Conservation (phyloP, 2,113 vertebrate genomes). For the Mustela nigripes region DNA sequence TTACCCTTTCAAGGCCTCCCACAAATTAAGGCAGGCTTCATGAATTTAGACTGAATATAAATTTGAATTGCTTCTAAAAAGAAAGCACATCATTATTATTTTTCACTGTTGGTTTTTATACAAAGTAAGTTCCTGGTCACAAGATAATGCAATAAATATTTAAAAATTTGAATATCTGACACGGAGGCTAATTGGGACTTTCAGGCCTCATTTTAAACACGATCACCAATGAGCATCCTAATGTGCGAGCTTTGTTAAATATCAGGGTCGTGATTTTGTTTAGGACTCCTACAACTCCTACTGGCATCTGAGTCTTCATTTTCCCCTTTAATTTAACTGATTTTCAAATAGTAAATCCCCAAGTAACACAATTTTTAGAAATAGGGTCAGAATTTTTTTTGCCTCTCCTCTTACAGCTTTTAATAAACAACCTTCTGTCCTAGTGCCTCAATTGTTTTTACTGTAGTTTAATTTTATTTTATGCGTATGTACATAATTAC, state of each 20-base stretch:
- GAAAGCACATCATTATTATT: background rate
- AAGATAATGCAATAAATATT: slow-evolving; percentile 9
- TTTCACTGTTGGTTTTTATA: slow-evolving; percentile 40
- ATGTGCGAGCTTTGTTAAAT: background rate
- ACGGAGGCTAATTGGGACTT: background rate
- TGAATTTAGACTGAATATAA: slow-evolving; percentile 55
- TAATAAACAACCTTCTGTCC: slow-evolving; percentile 82
- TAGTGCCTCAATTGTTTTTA: slow-evolving; percentile 67
- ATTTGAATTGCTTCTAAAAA: slow-evolving; percentile 52
- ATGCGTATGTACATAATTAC: slow-evolving; percentile 77
- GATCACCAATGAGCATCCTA: background rate
- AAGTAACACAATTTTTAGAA: slow-evolving; percentile 74
- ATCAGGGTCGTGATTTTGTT: slow-evolving; percentile 78
- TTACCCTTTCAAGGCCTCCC: background rate
- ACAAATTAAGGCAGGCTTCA: slow-evolving; percentile 40
- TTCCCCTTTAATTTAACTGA: slow-evolving; percentile 50
- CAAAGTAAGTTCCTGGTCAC: slow-evolving; percentile 17
- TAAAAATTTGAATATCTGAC: slow-evolving; percentile 16
- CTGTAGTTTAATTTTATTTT: slow-evolving; percentile 81
- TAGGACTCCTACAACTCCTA: slow-evolving; percentile 68
- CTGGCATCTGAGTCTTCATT: slow-evolving; percentile 50
- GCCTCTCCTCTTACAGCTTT: slow-evolving; percentile 77
- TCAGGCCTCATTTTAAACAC: background rate
- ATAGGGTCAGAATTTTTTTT: slow-evolving; percentile 72
- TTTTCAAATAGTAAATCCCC: slow-evolving; percentile 61